Evolutionary conservation across 2,888 invertebrate genomes (phyloP).

Genomic region (Macrophya alboannulata): DNA sequence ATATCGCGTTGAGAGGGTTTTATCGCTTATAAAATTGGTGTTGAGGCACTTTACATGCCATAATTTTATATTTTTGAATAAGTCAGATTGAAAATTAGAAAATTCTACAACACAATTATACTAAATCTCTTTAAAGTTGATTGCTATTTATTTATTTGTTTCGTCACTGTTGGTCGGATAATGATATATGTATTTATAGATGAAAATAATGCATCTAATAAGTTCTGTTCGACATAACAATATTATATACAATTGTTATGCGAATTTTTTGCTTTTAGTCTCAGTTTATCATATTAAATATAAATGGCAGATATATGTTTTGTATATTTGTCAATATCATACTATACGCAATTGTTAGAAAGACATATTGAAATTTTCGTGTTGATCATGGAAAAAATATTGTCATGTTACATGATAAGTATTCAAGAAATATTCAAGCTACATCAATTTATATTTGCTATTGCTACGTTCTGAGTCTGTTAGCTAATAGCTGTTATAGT

Average conservation of each 20-base stretch:
- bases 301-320: slow-evolving; percentile 24
- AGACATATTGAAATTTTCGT: slow-evolving; percentile 22
- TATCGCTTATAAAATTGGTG: not conserved
- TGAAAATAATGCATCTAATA: not conserved
- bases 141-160: not conserved
- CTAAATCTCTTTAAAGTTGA: not conserved
- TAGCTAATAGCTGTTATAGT: not conserved
- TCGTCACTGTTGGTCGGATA: not conserved
- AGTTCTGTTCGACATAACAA: not conserved
- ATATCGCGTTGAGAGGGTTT: not conserved
- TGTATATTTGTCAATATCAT: slow-evolving; percentile 25
- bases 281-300: not conserved
- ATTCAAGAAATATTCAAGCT: slow-evolving; percentile 6
- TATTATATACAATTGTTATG: not conserved
- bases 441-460: slow-evolving; percentile 24
- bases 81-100: not conserved
- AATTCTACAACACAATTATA: not conserved
- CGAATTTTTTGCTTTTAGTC: not conserved
- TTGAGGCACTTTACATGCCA: not conserved
- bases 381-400: slow-evolving; percentile 32
- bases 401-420: slow-evolving; percentile 18
- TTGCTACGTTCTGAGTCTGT: slow-evolving; percentile 15
- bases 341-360: not conserved
- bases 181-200: not conserved
- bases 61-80: not conserved